Evolutionary conservation across 2,888 invertebrate species (phyloP).

Genomic region (Mylabris sibirica): DNA sequence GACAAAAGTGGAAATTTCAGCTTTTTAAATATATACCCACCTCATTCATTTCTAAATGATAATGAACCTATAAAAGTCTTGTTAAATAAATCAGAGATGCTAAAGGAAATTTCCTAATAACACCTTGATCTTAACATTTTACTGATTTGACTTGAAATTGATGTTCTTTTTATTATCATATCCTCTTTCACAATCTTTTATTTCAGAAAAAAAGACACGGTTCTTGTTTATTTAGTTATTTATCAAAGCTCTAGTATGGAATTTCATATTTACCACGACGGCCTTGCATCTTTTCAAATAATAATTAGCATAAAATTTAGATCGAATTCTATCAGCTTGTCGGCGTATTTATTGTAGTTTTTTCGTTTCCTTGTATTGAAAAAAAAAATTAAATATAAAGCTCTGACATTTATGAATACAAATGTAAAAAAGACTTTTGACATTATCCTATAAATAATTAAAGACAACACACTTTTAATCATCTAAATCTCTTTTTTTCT

Average conservation of each 20-base stretch:
- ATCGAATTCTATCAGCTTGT: not conserved
- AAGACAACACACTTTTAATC: not conserved
- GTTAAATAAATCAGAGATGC: not conserved
- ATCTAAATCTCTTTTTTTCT: not conserved
- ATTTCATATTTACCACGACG: not conserved
- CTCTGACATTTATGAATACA: not conserved
- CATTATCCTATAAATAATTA: not conserved
- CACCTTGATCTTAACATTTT: constrained; percentile 2
- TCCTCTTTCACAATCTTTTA: too few species aligned
- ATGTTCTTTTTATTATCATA: not conserved
- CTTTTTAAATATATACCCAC: not conserved
- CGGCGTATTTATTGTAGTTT: not conserved
- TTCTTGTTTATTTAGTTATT: not conserved
- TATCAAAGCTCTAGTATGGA: not conserved
- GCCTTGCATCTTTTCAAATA: not conserved
- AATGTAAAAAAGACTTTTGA: not conserved
- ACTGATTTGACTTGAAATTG: too few species aligned
- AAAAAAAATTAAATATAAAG: not conserved
- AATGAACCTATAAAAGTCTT: not conserved
- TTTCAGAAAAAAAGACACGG: too few species aligned
- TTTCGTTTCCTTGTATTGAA: not conserved
- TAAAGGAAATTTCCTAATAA: not conserved
- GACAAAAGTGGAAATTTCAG: too few species aligned
- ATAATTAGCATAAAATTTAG: not conserved
- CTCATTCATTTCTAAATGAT: not conserved